Percentiles rank a stretch among this genome's conserved stretches.
Evolutionary conservation across 92 coral and sea anemone species (phyloP).

Genomic region (Zoanthus solanderi): DNA sequence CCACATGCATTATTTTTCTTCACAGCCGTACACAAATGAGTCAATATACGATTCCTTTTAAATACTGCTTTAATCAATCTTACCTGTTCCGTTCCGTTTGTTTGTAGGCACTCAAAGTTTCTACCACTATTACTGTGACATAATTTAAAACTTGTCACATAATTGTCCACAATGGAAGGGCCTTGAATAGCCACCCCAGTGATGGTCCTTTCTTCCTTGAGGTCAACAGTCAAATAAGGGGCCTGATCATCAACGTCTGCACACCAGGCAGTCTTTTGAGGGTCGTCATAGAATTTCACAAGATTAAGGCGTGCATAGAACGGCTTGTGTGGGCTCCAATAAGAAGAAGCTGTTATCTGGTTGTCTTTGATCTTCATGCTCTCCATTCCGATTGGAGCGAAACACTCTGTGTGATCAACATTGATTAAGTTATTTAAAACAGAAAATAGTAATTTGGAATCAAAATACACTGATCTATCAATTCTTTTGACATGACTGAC

Average conservation of each 20-base stretch:
- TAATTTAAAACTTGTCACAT: conserved; percentile 91
- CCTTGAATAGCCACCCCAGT: conserved; percentile 98
- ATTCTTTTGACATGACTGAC: too few species aligned
- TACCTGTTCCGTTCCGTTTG: conserved; percentile 85
- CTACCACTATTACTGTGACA: conserved; percentile 94
- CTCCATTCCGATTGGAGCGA: conserved; percentile 96
- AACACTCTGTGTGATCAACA: conserved; percentile 75
- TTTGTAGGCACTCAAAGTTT: conserved; percentile 84
- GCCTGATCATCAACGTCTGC: conserved; percentile 94
- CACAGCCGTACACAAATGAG: too few species aligned
- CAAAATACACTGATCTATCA: too few species aligned
- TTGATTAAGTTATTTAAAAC: neutral
- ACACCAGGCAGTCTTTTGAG: conserved; percentile 96
- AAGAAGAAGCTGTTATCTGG: conserved; percentile 92
- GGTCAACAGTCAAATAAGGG: conserved; percentile 89
- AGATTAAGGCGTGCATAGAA: conserved; percentile 93
- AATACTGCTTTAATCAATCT: neutral
- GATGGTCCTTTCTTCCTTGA: conserved; percentile 87
- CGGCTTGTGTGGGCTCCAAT: conserved; percentile 85
- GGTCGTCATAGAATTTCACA: conserved; percentile 94
- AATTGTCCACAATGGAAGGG: conserved; percentile 89
- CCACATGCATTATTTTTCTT: too few species aligned
- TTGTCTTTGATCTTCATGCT: conserved; percentile 88
- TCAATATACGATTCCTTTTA: too few species aligned
- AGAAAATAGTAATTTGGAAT: too few species aligned